Evolutionary conservation across 2,113 vertebrate genomes (phyloP), one percentile per base, ranked within the genome.

Genomic region (Desmodus rotundus): DNA sequence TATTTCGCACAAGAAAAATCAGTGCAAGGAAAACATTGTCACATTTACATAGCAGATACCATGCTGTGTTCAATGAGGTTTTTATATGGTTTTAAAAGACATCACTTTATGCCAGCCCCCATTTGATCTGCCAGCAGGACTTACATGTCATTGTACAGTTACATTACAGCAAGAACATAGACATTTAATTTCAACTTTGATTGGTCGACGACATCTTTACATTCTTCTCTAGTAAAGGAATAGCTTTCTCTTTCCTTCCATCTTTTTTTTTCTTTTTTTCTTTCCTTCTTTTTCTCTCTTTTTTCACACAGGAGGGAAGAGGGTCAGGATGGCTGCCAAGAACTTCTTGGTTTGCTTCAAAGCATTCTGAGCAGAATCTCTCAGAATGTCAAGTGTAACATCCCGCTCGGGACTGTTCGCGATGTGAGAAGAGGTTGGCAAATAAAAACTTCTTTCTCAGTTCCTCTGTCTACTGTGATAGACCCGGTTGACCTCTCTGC

Each of bases 301-400:
- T 33, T 61, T 89, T 61, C 52, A 38, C 52, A 17, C n/a, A 72
- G 54, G 52, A 11, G 56, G 38, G 38, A 47, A 86, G 76, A 20
- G 36, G 82, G 70, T 87, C 67, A 87, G 83, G 52, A 84, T 0
- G 5, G 28, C 65, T 85, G 93, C 93, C 97, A 97, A 95, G 78
- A 94, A 85, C 56, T 45, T 70, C 94, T 90, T 94, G 96, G 87
- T 93, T 95, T 87, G 50, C 10, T 96, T 96, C 94, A 97, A 47
- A 80, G 83, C 45, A 67, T 58, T 86, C 54, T 33, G 85, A 84
- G 58, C 36, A 63, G 68, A 65, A 45, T 81, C 52, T 81, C 87
- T 52, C 87, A 52, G 78, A 43, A 88, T 61, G 93, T 92, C 88
- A 76, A 77, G 67, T 22, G 68, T 4, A 45, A 41, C 47, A 52